phyloP scores from a whole-genome alignment of 2,888 invertebrate species.

The Glaucopsyche alexis region DNA sequence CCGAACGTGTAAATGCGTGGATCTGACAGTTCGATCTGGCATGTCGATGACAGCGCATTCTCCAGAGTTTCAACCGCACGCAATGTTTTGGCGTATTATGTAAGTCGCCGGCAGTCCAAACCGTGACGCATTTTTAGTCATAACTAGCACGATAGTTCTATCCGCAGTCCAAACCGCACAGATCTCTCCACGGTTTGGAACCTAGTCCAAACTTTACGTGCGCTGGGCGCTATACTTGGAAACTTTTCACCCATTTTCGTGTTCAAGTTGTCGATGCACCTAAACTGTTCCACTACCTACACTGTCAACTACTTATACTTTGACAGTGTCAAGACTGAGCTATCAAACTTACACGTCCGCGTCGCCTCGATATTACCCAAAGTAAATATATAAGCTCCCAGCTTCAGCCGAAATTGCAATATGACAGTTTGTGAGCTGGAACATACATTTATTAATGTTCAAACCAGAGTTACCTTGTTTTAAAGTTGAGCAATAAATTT shows the following conservation, averaged over 20 bases:
- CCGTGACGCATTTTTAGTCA: too few relatives aligned
- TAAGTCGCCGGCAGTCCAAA: too few relatives aligned
- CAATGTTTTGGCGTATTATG: too few relatives aligned
- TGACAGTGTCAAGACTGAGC: constrained; percentile 4
- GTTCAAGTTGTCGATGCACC: not conserved
- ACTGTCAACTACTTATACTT: constrained; percentile 7
- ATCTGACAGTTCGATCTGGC: too few relatives aligned
- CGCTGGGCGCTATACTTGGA: not conserved
- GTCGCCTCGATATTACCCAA: constrained; percentile 3
- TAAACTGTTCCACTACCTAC: not conserved
- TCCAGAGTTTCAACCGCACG: too few relatives aligned
- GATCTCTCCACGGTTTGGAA: too few relatives aligned
- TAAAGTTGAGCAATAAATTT: too few relatives aligned
- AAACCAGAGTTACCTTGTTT: too few relatives aligned
- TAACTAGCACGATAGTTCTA: too few relatives aligned
- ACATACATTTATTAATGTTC: not conserved
- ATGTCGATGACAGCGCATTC: too few relatives aligned
- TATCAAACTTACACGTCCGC: constrained; percentile 11
- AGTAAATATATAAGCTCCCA: not conserved
- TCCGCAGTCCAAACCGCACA: too few relatives aligned
- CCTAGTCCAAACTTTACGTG: not conserved
- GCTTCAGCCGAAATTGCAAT: constrained; percentile 4
- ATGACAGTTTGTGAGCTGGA: not conserved
- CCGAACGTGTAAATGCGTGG: too few relatives aligned
- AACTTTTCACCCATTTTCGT: not conserved